phyloP scores from a whole-genome alignment of 2,113 vertebrate species.

The Dasyurus viverrinus region DNA sequence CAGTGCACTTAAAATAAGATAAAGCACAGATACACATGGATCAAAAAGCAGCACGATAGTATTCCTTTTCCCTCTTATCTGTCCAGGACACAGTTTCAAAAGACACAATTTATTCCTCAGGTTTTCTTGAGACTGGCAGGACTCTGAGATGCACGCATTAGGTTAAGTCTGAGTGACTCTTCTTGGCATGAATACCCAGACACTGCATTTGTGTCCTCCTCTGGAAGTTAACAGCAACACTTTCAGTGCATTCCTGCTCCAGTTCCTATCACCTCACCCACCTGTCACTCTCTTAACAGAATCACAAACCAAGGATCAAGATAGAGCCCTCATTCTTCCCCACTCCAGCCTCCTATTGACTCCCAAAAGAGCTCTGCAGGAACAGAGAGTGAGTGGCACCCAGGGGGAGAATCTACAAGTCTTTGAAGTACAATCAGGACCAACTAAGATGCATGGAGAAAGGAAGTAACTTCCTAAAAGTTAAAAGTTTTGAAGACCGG shows the following conservation, averaged over 20 bases:
- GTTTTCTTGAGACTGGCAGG: conserved; percentile 12
- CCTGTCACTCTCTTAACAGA: neutral
- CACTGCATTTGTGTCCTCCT: neutral
- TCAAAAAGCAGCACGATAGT: neutral
- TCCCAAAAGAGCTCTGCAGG: neutral
- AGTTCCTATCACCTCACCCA: neutral
- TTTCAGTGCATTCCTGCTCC: neutral
- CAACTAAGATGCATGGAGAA: conserved; percentile 3
- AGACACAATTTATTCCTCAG: neutral
- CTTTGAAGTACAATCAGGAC: conserved; percentile 23
- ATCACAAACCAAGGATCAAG: neutral
- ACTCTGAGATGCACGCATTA: neutral
- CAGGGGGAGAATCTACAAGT: neutral
- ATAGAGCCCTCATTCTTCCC: neutral
- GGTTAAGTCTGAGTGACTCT: conserved; percentile 16
- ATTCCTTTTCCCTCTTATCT: neutral
- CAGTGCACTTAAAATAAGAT: neutral
- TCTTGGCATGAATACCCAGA: conserved; percentile 32
- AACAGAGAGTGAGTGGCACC: neutral
- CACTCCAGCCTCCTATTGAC: neutral
- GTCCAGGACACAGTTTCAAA: neutral
- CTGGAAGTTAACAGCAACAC: conserved; percentile 17
- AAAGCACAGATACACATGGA: neutral
- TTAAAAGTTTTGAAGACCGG: neutral
- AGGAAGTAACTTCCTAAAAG: neutral